phyloP scores from a whole-genome alignment of 1,140 invertebrate genomes.

The Pollicipes pollicipes region DNA sequence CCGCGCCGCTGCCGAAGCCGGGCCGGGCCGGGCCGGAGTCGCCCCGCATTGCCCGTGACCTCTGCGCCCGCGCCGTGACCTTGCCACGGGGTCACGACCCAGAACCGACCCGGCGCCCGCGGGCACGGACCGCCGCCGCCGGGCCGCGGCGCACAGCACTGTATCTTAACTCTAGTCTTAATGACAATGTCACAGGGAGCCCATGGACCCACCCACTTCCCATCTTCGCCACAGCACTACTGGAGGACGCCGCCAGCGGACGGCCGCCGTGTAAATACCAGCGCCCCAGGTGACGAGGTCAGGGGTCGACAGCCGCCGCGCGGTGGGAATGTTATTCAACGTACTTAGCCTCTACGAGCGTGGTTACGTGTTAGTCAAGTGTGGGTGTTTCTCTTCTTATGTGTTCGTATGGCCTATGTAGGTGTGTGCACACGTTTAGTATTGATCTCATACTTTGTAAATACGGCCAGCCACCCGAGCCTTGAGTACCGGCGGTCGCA shows the following conservation, averaged over 20 bases:
- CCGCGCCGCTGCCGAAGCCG: neutral
- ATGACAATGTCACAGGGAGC: neutral
- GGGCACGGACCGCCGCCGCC: too few species aligned
- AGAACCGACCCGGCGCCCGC: too few species aligned
- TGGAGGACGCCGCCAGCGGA: too few species aligned
- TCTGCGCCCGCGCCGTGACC: too few species aligned
- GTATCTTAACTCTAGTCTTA: conserved; percentile 2
- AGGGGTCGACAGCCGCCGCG: too few species aligned
- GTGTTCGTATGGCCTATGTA: neutral
- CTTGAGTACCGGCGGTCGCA: too few species aligned
- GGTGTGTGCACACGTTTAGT: neutral
- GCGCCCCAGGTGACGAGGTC: too few species aligned
- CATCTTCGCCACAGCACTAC: too few species aligned
- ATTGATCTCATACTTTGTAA: neutral
- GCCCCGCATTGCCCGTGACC: too few species aligned
- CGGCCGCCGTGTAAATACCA: neutral
- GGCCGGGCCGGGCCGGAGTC: too few species aligned
- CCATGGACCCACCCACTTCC: neutral
- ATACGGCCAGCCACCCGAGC: too few species aligned
- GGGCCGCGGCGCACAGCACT: neutral
- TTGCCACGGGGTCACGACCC: too few species aligned
- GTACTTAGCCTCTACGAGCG: neutral
- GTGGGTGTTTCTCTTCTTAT: neutral
- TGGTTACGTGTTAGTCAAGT: neutral
- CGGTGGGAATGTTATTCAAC: neutral